Evolutionary conservation across 2,888 invertebrate species (phyloP), one percentile per base, ranked within the genome.

Genomic region (Diarsia brunnea): DNA sequence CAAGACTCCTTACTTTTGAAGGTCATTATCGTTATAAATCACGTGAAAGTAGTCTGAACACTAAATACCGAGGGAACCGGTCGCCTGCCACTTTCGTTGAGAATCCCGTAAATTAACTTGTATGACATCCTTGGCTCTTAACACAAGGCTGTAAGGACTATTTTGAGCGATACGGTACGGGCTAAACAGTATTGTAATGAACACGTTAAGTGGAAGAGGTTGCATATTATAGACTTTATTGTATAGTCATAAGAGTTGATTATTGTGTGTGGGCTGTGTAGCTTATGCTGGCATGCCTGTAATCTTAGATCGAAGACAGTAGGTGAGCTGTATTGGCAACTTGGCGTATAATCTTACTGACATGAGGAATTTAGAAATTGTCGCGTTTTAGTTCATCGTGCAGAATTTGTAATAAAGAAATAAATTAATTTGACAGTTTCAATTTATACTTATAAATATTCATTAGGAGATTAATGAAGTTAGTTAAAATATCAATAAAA

Each of bases 11-110:
- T 38, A 38, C 38, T 61, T 75, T 86, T 79, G 86, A 86, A 88
- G 86, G 86, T 86, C 88, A 86, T 75, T 69, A 63, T 77, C 75
- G 69, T 79, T 72, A 84, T 87, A 87, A 88, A 88, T 87, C 88
- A 87, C 69, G 87, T 75, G 88, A 87, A 87, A 87, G 87, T 88
- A 77, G 85, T 73, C 60, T 82, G 69, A 84, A 87, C 73, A 70
- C 66, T 69, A 71, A 87, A 85, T 80, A 78, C 74, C 85, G 63
- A 71, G 69, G 73, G 66, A 87, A 88, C 87, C 87, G 85, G 87
- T 87, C 60, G n/a, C 55, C 73, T 31, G 68, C 73, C 80, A 84
- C 87, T 87, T 88, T 88, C 87, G 63, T 67, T 84, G 68, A 84
- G 51, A 72, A 75, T 81, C 87, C 87, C 80, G 73, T 87, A 88